Percentiles rank a stretch among this genome's conserved stretches.
Conservation (phyloP, 1,140 invertebrate species). For the Centruroides sculpturatus region DNA sequence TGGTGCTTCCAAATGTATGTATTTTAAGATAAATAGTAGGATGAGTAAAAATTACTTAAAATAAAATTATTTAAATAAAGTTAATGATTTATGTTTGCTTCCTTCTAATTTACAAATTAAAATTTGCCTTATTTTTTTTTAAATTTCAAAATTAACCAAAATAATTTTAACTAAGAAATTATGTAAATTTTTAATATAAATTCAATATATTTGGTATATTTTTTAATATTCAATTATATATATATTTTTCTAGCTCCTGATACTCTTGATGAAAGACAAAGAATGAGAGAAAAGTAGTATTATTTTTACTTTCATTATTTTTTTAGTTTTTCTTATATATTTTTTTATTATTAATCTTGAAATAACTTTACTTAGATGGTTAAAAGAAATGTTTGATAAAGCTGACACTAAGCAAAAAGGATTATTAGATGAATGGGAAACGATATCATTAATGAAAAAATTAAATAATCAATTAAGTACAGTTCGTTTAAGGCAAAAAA, state of each 20-base stretch:
- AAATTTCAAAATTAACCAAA: too few species aligned
- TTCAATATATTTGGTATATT: too few species aligned
- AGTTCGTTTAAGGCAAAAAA: conserved; percentile 36
- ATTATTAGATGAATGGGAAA: conserved; percentile 36
- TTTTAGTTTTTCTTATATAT: too few species aligned
- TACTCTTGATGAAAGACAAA: conserved; percentile 32
- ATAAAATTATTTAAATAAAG: too few species aligned
- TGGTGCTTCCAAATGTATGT: conserved; percentile 28
- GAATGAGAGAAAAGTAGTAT: conserved; percentile 32
- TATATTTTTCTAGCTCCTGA: conserved; percentile 7
- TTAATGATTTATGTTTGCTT: too few species aligned
- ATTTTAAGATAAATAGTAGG: too few species aligned
- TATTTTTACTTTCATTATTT: not conserved
- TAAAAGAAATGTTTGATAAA: conserved; percentile 38
- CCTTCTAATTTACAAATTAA: too few species aligned
- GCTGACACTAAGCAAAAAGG: conserved; percentile 34
- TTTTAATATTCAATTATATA: not conserved
- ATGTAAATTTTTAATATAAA: not conserved
- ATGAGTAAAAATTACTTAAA: too few species aligned
- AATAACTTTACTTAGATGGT: conserved; percentile 29
- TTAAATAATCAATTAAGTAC: conserved; percentile 37
- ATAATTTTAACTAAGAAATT: too few species aligned
- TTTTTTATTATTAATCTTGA: not conserved
- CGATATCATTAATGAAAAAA: conserved; percentile 37
- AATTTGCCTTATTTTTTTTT: too few species aligned